phyloP scores from a whole-genome alignment of 2,797 vertebrate genomes.

The Hylomyscus alleni region DNA sequence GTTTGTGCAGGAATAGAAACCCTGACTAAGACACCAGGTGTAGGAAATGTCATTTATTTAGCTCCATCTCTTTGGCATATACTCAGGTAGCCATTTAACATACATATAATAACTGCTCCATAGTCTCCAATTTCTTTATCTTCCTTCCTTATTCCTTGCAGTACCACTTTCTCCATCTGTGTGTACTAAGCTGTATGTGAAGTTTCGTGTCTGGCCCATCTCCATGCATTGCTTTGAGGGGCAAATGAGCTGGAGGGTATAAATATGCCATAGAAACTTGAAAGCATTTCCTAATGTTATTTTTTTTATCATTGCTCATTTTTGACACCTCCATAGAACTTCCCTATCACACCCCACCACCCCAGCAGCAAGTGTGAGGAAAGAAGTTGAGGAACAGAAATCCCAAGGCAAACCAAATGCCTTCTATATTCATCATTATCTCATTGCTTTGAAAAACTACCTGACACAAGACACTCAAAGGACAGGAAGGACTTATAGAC shows the following conservation, averaged over 20 bases:
- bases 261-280: conserved; percentile 1
- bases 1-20: too few species aligned
- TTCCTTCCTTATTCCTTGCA: not conserved
- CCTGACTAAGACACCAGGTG: too few species aligned
- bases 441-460: not conserved
- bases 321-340: conserved; percentile 5
- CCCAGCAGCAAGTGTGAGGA: not conserved
- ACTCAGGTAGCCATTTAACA: not conserved
- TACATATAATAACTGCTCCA: not conserved
- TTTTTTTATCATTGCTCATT: conserved; percentile 31
- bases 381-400: not conserved
- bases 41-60: not conserved
- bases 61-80: not conserved
- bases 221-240: conserved; percentile 29
- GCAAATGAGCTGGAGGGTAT: conserved; percentile 40
- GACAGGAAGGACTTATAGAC: not conserved
- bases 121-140: conserved; percentile 4
- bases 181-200: not conserved
- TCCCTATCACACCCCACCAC: not conserved
- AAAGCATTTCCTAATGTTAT: conserved; percentile 30
- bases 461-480: not conserved
- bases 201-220: not conserved
- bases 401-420: not conserved
- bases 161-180: not conserved
- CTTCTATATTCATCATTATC: not conserved